These are phyloP conservation scores for Diploptera punctata DNA, from an alignment of 2,888 invertebrate genomes.

Conservation along the genomic window DNA sequence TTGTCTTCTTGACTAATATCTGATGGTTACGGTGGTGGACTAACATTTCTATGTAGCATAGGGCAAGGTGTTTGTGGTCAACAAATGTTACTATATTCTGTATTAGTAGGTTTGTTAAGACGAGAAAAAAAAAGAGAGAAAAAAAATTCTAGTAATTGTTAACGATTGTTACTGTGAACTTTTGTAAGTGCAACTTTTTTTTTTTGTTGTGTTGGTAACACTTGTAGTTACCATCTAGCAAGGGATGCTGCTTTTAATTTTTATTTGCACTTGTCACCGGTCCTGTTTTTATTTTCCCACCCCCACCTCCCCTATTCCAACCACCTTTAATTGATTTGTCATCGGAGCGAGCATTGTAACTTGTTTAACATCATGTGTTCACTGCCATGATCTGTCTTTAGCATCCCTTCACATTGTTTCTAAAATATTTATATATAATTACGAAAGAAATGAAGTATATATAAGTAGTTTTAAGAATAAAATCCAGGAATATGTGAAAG, in stretches of 20 bases:
- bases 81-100: conserved; percentile 38
- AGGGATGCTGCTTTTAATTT: conserved; percentile 39
- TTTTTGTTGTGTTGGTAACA: conserved; percentile 39
- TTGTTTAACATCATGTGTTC: conserved; percentile 31
- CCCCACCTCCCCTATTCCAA: too few species aligned
- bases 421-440: too few species aligned
- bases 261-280: conserved; percentile 26
- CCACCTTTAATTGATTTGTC: not conserved
- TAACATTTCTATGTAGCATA: conserved; percentile 31
- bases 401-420: conserved; percentile 41
- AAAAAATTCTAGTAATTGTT: conserved; percentile 37
- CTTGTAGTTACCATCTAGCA: conserved; percentile 39
- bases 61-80: conserved; percentile 43
- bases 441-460: conserved; percentile 5
- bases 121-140: too few species aligned
- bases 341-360: not conserved
- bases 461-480: too few species aligned
- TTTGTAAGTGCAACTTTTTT: conserved; percentile 36
- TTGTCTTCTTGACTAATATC: conserved; percentile 37
- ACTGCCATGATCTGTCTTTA: conserved; percentile 33
- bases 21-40: conserved; percentile 42
- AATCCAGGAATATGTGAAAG: too few species aligned
- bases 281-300: conserved; percentile 21
- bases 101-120: conserved; percentile 41
- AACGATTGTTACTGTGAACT: conserved; percentile 41